phyloP scores from a whole-genome alignment of 92 coral and sea anemone genomes.

The Umimayanthus kanabou region DNA sequence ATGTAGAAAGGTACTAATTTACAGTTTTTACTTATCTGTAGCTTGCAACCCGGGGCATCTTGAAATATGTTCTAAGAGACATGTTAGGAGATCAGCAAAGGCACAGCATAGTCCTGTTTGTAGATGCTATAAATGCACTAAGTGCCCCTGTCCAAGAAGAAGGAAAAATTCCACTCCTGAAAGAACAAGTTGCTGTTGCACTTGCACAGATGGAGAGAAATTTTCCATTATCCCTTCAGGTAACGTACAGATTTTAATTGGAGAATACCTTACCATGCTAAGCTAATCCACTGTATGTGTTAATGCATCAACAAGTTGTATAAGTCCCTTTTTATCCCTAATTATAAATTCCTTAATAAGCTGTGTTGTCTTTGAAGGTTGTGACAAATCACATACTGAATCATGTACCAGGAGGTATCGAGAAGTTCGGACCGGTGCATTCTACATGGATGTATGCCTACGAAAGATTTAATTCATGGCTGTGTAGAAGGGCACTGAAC shows the following conservation, averaged over 20 bases:
- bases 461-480: conserved; percentile 46
- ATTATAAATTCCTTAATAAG: neutral
- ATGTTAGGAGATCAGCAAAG: conserved; percentile 29
- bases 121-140: conserved; percentile 43
- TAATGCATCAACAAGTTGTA: neutral
- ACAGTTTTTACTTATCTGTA: neutral
- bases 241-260: conserved; percentile 9
- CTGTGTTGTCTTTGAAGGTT: neutral
- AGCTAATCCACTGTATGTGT: neutral
- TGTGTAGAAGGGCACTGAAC: conserved; percentile 43
- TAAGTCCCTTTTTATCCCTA: no score
- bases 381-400: conserved; percentile 32
- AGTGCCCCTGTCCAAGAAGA: conserved; percentile 39
- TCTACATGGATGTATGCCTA: conserved; percentile 49
- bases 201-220: conserved; percentile 49
- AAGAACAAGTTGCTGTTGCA: conserved; percentile 48
- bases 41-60: conserved; percentile 43
- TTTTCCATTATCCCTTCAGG: conserved; percentile 58
- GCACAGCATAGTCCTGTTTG: conserved; percentile 31
- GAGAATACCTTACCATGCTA: no score
- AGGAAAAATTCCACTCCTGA: conserved; percentile 17
- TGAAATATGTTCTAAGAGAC: conserved; percentile 42
- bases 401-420: conserved; percentile 38
- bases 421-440: conserved; percentile 45
- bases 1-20: no score